Conservation (phyloP, 2,113 vertebrate genomes). For the Hippocampus barbouri region DNA sequence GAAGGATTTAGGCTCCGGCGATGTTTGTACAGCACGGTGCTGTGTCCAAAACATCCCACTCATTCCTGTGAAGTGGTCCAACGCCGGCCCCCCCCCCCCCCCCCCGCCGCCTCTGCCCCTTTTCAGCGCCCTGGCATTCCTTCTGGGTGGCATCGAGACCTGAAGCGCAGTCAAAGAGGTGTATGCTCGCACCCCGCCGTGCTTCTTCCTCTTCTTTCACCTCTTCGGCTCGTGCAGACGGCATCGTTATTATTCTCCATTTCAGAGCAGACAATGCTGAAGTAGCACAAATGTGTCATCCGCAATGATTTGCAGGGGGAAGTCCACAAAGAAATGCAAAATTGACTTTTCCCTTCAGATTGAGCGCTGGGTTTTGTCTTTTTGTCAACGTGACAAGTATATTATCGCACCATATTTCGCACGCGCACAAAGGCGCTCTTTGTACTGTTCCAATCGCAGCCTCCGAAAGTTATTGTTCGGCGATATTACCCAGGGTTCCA, state of each 20-base stretch:
- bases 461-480: constrained; percentile 47
- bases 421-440: constrained; percentile 51
- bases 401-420: constrained; percentile 49
- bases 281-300: constrained; percentile 43
- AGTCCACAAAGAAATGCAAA: constrained; percentile 34
- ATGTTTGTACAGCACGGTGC: constrained; percentile 67
- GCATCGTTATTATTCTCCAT: constrained; percentile 23
- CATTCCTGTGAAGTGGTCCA: constrained; percentile 69
- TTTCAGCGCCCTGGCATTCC: constrained; percentile 47
- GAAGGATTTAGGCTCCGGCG: constrained; percentile 60
- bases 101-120: constrained; percentile 33
- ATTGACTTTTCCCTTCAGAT: constrained; percentile 36
- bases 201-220: constrained; percentile 28
- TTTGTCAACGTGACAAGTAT: constrained; percentile 58
- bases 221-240: constrained; percentile 28
- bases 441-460: constrained; percentile 50
- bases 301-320: constrained; percentile 29
- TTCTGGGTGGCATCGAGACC: constrained; percentile 68
- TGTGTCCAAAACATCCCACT: constrained; percentile 68
- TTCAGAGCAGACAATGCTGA: constrained; percentile 29
- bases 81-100: constrained; percentile 37
- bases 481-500: constrained; percentile 30
- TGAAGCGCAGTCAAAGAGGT: constrained; percentile 40
- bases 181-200: constrained; percentile 13
- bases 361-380: constrained; percentile 49